phyloP scores from a whole-genome alignment of 2,113 vertebrate genomes.

The Triplophysa dalaica region DNA sequence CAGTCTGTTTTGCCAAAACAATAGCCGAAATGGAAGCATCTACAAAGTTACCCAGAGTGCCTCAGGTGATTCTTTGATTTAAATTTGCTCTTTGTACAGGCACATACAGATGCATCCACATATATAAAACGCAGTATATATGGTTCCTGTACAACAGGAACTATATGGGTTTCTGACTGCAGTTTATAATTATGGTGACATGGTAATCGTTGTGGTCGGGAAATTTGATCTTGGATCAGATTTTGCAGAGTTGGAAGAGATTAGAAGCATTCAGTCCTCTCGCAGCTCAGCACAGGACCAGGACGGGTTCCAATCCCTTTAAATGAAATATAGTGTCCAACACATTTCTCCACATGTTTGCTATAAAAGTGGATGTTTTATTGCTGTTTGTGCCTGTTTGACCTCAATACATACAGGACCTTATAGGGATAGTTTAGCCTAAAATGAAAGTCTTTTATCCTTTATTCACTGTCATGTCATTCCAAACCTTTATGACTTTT shows the following conservation, averaged over 20 bases:
- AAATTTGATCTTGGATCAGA: constrained; percentile 3
- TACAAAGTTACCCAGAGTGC: constrained; percentile 13
- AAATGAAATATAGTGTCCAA: constrained; percentile 12
- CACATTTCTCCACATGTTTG: background rate
- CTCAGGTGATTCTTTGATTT: background rate
- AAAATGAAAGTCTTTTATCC: no score
- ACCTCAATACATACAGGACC: background rate
- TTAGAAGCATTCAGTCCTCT: constrained; percentile 14
- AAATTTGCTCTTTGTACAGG: constrained; percentile 23
- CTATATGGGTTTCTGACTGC: background rate
- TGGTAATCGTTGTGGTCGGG: constrained; percentile 23
- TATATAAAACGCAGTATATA: background rate
- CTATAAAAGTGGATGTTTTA: background rate
- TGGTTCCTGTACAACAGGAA: constrained; percentile 3
- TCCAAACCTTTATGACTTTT: no score
- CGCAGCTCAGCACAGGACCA: background rate
- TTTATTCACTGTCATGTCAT: no score
- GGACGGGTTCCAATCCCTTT: background rate
- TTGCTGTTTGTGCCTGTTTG: constrained; percentile 30
- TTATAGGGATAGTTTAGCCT: no score
- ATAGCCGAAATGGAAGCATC: background rate
- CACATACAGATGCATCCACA: background rate
- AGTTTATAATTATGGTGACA: background rate
- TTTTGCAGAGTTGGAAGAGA: background rate
- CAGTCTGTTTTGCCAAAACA: constrained; percentile 34